These are phyloP conservation scores for Valencia hispanica DNA, from an alignment of 2,797 vertebrate species.

Conservation along the genomic window DNA sequence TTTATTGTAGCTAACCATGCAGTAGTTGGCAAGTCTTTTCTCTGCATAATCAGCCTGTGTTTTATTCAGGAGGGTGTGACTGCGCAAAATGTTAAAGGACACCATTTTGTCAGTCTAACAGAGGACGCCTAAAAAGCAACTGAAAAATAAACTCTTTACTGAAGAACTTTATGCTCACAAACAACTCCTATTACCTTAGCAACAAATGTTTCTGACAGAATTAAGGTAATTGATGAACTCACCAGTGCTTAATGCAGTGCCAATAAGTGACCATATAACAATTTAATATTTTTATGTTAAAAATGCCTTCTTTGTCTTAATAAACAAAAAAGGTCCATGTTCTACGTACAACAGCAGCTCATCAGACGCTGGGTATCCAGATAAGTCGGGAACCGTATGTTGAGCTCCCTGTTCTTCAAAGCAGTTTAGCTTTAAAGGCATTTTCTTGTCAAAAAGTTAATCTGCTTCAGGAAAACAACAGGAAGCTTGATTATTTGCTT, in stretches of 20 bases:
- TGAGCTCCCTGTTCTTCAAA: background rate
- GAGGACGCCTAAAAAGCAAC: background rate
- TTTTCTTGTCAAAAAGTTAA: background rate
- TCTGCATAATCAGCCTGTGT: background rate
- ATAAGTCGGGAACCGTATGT: background rate
- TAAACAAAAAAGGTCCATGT: background rate
- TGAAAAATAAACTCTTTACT: background rate
- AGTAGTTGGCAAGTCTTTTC: background rate
- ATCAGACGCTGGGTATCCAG: background rate
- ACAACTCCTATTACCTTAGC: background rate
- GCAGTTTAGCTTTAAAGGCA: background rate
- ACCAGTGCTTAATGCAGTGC: too few relatives aligned
- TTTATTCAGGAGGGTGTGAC: background rate
- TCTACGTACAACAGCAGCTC: background rate
- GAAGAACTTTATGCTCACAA: background rate
- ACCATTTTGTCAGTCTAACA: background rate
- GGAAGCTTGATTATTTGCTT: background rate
- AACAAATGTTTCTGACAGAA: background rate
- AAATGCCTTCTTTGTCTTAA: too few relatives aligned
- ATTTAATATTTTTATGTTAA: background rate
- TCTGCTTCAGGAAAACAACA: background rate
- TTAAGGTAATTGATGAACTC: background rate
- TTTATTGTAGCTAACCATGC: background rate
- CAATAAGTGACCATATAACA: background rate
- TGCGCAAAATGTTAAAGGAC: background rate